phyloP scores from a whole-genome alignment of 2,113 vertebrate genomes.

The Leucopsar rothschildi region DNA sequence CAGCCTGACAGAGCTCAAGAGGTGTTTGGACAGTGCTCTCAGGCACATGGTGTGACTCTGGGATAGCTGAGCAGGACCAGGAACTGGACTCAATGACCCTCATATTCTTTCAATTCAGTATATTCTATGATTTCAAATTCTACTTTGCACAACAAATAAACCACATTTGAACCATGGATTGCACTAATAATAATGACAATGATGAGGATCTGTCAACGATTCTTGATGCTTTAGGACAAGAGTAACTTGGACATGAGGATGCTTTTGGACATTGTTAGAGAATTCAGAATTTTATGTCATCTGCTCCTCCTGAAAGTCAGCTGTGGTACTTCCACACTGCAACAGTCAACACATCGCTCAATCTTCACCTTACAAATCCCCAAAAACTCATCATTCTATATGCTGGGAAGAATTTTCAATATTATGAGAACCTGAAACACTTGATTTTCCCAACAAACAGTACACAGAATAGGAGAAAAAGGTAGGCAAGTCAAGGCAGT shows the following conservation, averaged over 20 bases:
- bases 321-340: not conserved
- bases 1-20: not conserved
- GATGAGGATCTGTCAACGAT: not conserved
- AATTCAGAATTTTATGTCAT: not conserved
- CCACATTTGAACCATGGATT: not conserved
- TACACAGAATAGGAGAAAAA: not conserved
- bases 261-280: not conserved
- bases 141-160: not conserved
- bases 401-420: not conserved
- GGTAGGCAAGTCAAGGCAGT: not conserved
- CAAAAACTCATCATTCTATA: not conserved
- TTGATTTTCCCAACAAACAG: not conserved
- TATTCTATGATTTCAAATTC: not conserved
- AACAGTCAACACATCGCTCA: not conserved
- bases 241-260: not conserved
- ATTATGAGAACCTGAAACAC: not conserved
- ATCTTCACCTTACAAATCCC: not conserved
- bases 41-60: not conserved
- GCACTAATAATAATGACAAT: not conserved
- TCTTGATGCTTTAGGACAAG: not conserved
- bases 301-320: not conserved
- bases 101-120: not conserved
- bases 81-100: not conserved
- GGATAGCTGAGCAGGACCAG: not conserved
- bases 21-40: not conserved